These are phyloP conservation scores for Pycnonotus jocosus DNA, from an alignment of 2,113 vertebrate species.

Conservation along the genomic window DNA sequence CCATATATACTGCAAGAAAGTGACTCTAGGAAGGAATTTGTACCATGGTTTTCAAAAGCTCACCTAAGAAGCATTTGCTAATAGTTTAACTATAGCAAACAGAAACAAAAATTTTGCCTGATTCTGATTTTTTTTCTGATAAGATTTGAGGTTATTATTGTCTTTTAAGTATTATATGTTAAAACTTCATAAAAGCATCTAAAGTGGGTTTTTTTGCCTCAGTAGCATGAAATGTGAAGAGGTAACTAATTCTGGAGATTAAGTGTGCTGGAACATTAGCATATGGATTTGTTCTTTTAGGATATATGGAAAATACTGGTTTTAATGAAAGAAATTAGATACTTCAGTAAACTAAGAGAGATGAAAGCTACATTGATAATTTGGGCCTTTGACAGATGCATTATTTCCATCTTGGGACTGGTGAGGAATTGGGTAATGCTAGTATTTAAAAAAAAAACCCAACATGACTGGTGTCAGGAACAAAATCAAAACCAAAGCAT, in stretches of 20 bases:
- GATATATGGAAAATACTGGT: neutral
- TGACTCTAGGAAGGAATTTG: neutral
- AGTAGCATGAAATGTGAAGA: neutral
- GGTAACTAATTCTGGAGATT: neutral
- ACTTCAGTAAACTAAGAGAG: neutral
- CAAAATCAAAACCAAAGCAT: neutral
- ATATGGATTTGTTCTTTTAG: neutral
- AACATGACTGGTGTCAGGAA: neutral
- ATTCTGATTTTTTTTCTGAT: neutral
- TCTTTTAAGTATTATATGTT: neutral
- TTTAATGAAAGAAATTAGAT: neutral
- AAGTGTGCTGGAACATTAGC: neutral
- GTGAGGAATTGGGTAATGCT: neutral
- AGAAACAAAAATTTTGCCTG: neutral
- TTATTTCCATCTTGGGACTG: neutral
- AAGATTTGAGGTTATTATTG: neutral
- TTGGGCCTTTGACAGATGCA: neutral
- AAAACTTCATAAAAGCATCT: neutral
- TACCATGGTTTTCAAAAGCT: neutral
- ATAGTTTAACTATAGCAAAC: neutral
- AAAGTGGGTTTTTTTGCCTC: neutral
- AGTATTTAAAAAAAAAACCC: neutral
- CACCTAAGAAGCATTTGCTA: neutral
- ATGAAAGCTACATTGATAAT: neutral
- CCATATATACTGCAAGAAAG: neutral